These are phyloP conservation scores for Heteromurus nitidus DNA, from an alignment of 2,888 invertebrate genomes.

Conservation along the genomic window DNA sequence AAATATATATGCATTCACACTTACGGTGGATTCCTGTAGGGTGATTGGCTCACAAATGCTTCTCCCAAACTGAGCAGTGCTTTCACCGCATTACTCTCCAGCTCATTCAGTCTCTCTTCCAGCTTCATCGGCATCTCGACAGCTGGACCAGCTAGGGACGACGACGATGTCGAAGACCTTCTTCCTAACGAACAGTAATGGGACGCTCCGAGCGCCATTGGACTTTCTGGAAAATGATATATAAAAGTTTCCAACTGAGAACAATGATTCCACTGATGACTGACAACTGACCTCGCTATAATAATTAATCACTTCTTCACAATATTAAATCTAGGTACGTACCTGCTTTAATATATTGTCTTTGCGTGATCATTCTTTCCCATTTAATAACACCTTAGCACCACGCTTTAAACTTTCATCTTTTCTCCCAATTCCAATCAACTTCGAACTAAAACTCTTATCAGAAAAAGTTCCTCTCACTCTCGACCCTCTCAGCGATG, in stretches of 20 bases:
- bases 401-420: too few relatives aligned
- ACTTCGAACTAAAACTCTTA: too few relatives aligned
- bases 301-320: background rate
- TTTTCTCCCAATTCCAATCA: too few relatives aligned
- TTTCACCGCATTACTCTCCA: conserved; percentile 62
- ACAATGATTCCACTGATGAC: background rate
- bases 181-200: conserved; percentile 40
- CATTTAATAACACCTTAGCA: background rate
- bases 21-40: conserved; percentile 34
- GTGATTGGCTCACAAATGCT: conserved; percentile 53
- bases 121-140: conserved; percentile 55
- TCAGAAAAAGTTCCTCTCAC: too few relatives aligned
- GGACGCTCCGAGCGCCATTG: conserved; percentile 41
- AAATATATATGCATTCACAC: background rate
- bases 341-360: conserved; percentile 56
- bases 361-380: conserved; percentile 57
- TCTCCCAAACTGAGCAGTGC: conserved; percentile 61
- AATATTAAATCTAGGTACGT: conserved; percentile 26
- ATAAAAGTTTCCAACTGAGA: background rate
- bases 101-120: conserved; percentile 59
- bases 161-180: conserved; percentile 50
- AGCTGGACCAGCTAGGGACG: conserved; percentile 18
- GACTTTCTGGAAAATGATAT: conserved; percentile 29
- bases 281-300: background rate
- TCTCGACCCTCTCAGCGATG: too few relatives aligned